These are phyloP conservation scores for Lycopodina hypogea DNA, from an alignment of 37 sponge, comb jelly and placozoan species.

Conservation along the genomic window DNA sequence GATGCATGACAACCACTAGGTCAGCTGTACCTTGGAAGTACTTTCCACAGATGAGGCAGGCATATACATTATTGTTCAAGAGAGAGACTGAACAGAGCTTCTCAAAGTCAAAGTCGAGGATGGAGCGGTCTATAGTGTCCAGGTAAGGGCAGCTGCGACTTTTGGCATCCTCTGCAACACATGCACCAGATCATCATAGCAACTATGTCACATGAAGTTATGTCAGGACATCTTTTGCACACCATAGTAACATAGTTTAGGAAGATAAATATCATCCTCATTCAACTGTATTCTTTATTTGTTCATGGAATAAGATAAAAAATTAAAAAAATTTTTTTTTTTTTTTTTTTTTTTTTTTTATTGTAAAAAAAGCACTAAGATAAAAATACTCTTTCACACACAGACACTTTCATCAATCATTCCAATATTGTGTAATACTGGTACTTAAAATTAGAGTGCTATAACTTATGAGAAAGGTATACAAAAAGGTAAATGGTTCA, in stretches of 20 bases:
- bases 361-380: too few relatives aligned
- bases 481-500: too few relatives aligned
- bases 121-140: constrained; percentile 83
- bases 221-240: neutral
- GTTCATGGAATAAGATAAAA: too few relatives aligned
- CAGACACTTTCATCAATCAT: too few relatives aligned
- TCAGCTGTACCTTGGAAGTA: constrained; percentile 89
- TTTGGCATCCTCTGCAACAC: constrained; percentile 28
- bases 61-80: constrained; percentile 94
- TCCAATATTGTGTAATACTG: too few relatives aligned
- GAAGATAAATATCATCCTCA: neutral
- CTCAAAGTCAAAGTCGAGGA: constrained; percentile 99
- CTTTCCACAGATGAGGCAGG: constrained; percentile 97
- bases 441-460: too few relatives aligned
- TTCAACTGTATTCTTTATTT: neutral
- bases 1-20: neutral
- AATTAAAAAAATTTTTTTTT: too few relatives aligned
- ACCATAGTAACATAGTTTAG: too few relatives aligned
- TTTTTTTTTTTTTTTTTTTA: too few relatives aligned
- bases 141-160: constrained; percentile 80
- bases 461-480: too few relatives aligned
- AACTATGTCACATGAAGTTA: neutral
- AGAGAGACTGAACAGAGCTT: constrained; percentile 95
- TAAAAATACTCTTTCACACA: too few relatives aligned
- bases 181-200: neutral